phyloP scores from a whole-genome alignment of 2,888 invertebrate species.

The Unio pictorum region DNA sequence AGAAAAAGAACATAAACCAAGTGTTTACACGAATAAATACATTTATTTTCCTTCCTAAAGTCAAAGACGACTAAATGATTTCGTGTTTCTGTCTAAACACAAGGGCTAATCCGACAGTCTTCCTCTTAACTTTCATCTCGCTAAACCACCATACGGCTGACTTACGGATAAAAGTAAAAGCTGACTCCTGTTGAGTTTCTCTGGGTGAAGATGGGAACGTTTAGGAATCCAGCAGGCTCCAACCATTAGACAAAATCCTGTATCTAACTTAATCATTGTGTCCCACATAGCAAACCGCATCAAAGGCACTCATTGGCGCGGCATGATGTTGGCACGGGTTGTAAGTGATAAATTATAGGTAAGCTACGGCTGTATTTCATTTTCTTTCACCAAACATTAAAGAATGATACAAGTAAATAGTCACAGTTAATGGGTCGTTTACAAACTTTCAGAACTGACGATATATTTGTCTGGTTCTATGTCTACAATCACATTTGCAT shows the following conservation, averaged over 20 bases:
- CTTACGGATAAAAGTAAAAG: conserved; percentile 6
- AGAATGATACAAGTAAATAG: too few relatives aligned
- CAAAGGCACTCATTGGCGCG: conserved; percentile 12
- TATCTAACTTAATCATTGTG: not conserved
- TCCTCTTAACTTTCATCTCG: conserved; percentile 32
- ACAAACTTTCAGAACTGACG: too few relatives aligned
- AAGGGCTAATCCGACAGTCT: conserved; percentile 27
- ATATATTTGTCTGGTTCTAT: too few relatives aligned
- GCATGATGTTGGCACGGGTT: conserved; percentile 1
- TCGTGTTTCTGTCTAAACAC: conserved; percentile 36
- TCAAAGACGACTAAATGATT: conserved; percentile 32
- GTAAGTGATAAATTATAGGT: conserved; percentile 9
- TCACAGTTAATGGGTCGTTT: too few relatives aligned
- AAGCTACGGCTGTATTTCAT: too few relatives aligned
- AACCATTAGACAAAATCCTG: not conserved
- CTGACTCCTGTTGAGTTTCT: not conserved
- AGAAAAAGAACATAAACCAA: not conserved
- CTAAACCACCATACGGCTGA: conserved; percentile 28
- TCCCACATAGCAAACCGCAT: conserved; percentile 15
- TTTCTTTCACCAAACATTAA: too few relatives aligned
- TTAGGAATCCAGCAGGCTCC: not conserved
- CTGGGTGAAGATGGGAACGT: conserved; percentile 1
- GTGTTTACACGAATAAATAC: conserved; percentile 28
- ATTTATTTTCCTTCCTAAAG: conserved; percentile 37
- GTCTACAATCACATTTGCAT: too few relatives aligned